Percentiles rank a stretch among this genome's conserved stretches.
Conservation (phyloP, 2,797 vertebrate species). For the Knipowitschia caucasica region DNA sequence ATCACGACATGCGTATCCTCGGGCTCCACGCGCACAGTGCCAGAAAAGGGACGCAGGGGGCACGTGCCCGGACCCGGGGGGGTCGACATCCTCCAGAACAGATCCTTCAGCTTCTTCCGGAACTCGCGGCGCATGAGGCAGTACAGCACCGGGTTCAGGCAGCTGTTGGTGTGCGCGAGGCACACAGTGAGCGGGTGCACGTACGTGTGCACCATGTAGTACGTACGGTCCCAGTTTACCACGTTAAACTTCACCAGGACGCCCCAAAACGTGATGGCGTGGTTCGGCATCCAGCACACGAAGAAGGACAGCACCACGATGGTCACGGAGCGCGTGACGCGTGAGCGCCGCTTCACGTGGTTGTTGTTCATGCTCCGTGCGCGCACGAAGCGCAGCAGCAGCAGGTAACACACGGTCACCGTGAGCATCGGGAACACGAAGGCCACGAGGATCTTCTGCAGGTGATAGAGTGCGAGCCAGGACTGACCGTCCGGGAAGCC, state of each 20-base stretch:
- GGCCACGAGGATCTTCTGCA: conserved; percentile 78
- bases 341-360: conserved; percentile 67
- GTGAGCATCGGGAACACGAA: conserved; percentile 78
- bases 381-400: conserved; percentile 72
- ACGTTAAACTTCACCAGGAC: conserved; percentile 81
- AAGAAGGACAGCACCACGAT: conserved; percentile 77
- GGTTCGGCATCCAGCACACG: conserved; percentile 78
- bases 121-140: conserved; percentile 81
- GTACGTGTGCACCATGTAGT: conserved; percentile 79
- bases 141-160: conserved; percentile 79
- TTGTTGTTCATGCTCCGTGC: conserved; percentile 61
- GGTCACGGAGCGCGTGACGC: conserved; percentile 76
- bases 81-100: conserved; percentile 74
- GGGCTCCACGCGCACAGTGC: conserved; percentile 48
- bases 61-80: conserved; percentile 52
- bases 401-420: conserved; percentile 72
- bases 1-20: conserved; percentile 59
- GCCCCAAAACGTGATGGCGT: conserved; percentile 79
- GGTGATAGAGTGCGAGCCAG: conserved; percentile 80
- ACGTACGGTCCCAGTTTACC: conserved; percentile 73
- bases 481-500: conserved; percentile 76
- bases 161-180: conserved; percentile 80
- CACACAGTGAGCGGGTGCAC: conserved; percentile 80
- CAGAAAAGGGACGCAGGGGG: conserved; percentile 62
- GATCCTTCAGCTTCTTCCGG: conserved; percentile 72